Percentiles rank a stretch among this genome's conserved stretches.
Evolutionary conservation across 2,797 vertebrate species (phyloP).

Genomic region (Sardinella longiceps): DNA sequence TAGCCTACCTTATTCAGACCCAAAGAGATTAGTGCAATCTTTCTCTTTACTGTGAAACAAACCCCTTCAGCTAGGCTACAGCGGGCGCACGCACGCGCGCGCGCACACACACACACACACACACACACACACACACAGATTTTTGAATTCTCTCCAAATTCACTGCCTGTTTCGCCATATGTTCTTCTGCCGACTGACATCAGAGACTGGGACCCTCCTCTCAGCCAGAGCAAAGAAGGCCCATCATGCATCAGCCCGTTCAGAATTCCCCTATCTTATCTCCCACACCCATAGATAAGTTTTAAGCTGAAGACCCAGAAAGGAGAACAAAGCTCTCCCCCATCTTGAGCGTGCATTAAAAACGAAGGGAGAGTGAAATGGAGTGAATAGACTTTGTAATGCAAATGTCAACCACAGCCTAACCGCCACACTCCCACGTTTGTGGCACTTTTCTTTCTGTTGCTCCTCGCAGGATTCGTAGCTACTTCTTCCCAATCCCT

Average conservation of each 20-base stretch:
- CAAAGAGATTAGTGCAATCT: not conserved
- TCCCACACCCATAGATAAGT: conserved; percentile 1
- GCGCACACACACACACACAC: too few species aligned
- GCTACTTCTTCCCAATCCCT: conserved; percentile 6
- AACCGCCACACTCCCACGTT: not conserved
- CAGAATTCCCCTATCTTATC: not conserved
- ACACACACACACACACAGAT: not conserved
- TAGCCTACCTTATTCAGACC: not conserved
- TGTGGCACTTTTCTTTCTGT: not conserved
- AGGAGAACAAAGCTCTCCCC: conserved; percentile 18
- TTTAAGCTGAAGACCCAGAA: conserved; percentile 7
- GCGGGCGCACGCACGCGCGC: too few species aligned
- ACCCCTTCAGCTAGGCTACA: not conserved
- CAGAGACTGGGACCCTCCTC: not conserved
- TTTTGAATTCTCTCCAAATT: conserved; percentile 4
- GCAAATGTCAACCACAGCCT: conserved; percentile 20
- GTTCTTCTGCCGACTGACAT: not conserved
- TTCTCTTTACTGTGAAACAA: not conserved
- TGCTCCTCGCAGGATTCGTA: not conserved
- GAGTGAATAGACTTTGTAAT: conserved; percentile 21
- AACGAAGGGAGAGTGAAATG: not conserved
- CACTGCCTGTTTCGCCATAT: not conserved
- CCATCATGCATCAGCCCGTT: conserved; percentile 8
- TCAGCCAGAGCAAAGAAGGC: not conserved
- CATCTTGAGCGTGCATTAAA: not conserved